phyloP scores from a whole-genome alignment of 2,888 invertebrate genomes.

The Craniophora ligustri region DNA sequence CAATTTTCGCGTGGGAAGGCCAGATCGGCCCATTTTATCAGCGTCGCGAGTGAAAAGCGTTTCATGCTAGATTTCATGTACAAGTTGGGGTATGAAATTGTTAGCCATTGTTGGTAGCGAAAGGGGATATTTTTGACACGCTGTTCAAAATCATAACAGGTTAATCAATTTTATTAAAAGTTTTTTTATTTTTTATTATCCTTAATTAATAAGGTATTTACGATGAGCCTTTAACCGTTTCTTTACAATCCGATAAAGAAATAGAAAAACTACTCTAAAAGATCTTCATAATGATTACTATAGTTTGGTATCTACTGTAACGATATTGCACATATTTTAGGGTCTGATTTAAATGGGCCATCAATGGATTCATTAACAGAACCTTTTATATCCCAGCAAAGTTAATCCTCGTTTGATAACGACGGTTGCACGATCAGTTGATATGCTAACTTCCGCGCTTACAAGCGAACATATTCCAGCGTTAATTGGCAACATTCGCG shows the following conservation, averaged over 20 bases:
- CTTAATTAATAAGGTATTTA: too few species aligned
- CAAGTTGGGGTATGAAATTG: slow-evolving; percentile 9
- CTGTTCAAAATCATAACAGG: not conserved
- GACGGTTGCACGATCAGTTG: slow-evolving; percentile 16
- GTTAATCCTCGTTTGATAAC: slow-evolving; percentile 22
- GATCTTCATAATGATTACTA: too few species aligned
- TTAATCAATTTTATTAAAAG: slow-evolving; percentile 3
- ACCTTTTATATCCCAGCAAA: slow-evolving; percentile 21
- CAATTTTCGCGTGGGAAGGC: slow-evolving; percentile 28
- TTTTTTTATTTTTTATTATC: too few species aligned
- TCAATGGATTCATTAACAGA: not conserved
- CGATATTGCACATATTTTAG: not conserved
- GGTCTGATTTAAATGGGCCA: slow-evolving; percentile 6
- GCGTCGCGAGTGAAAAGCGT: slow-evolving; percentile 16
- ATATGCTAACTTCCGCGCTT: slow-evolving; percentile 23
- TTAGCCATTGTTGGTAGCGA: not conserved
- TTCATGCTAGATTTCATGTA: slow-evolving; percentile 19
- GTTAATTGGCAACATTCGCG: slow-evolving; percentile 47
- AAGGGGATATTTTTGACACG: not conserved
- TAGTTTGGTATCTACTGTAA: not conserved
- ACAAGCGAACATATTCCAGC: slow-evolving; percentile 19
- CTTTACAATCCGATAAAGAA: too few species aligned
- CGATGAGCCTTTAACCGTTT: too few species aligned
- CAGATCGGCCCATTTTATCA: slow-evolving; percentile 15
- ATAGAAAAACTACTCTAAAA: too few species aligned